These are phyloP conservation scores for Gephyroberyx darwinii DNA, from an alignment of 2,797 vertebrate genomes.

Conservation along the genomic window DNA sequence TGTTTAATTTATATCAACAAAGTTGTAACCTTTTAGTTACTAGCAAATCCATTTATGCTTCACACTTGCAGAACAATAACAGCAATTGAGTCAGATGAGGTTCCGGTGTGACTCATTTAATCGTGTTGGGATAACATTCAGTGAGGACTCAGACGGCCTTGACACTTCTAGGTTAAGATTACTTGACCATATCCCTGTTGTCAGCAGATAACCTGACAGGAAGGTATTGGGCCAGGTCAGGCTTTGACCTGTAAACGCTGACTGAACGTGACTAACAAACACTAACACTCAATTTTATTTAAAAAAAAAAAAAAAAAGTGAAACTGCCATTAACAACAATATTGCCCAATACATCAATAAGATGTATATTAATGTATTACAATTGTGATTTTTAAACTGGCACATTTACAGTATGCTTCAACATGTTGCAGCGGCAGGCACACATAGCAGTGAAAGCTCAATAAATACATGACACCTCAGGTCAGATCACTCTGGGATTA, in stretches of 20 bases:
- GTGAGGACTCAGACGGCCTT: conserved; percentile 65
- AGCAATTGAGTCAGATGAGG: neutral
- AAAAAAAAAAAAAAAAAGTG: no score
- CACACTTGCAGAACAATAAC: neutral
- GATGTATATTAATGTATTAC: conserved; percentile 2
- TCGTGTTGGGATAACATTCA: conserved; percentile 62
- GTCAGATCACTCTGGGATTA: conserved; percentile 61
- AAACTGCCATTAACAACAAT: neutral
- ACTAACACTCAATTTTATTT: neutral
- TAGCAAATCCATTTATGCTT: neutral
- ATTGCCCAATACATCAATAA: neutral
- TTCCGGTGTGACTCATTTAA: conserved; percentile 56
- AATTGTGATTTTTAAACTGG: conserved; percentile 22
- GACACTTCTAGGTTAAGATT: conserved; percentile 74
- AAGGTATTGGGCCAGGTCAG: conserved; percentile 35
- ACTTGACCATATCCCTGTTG: conserved; percentile 62
- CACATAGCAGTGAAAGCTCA: conserved; percentile 17
- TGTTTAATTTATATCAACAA: conserved; percentile 46
- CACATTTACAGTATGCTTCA: conserved; percentile 25
- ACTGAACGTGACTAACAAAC: neutral
- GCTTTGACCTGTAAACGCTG: conserved; percentile 42
- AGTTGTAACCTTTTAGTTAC: conserved; percentile 18
- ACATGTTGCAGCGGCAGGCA: conserved; percentile 7
- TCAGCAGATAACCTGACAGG: conserved; percentile 68
- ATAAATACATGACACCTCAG: conserved; percentile 52